Conservation (phyloP, 2,113 vertebrate genomes). For the Ivindomyrus marchei region DNA sequence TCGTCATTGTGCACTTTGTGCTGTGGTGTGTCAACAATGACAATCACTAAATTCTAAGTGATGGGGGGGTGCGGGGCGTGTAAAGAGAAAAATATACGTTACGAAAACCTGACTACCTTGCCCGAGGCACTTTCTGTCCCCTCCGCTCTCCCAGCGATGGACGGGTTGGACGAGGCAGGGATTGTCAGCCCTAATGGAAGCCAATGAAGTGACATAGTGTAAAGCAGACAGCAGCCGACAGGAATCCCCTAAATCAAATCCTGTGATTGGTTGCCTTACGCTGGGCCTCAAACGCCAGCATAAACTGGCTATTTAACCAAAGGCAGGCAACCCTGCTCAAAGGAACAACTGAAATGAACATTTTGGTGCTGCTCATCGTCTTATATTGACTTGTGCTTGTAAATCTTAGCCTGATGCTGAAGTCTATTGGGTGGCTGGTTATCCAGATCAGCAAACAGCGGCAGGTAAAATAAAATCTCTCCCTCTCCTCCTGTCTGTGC, state of each 20-base stretch:
- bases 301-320: not conserved
- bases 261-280: too few relatives aligned
- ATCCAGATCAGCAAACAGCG: not conserved
- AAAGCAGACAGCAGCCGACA: not conserved
- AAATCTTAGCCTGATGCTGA: not conserved
- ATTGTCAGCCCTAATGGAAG: not conserved
- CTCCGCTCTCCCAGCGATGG: not conserved
- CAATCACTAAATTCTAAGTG: too few relatives aligned
- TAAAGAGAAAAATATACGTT: too few relatives aligned
- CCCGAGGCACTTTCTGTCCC: not conserved
- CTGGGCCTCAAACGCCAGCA: not conserved
- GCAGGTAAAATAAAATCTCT: not conserved
- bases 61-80: constrained; percentile 5
- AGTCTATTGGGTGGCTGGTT: not conserved
- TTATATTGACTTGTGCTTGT: not conserved
- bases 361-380: not conserved
- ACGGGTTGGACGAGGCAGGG: not conserved
- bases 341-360: not conserved
- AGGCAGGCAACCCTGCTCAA: not conserved
- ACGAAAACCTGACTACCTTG: not conserved
- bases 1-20: too few relatives aligned
- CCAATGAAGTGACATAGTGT: not conserved
- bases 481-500: not conserved
- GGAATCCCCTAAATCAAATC: not conserved
- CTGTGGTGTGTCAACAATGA: too few relatives aligned